These are phyloP conservation scores for Valencia hispanica DNA, from an alignment of 2,797 vertebrate genomes.

Conservation along the genomic window DNA sequence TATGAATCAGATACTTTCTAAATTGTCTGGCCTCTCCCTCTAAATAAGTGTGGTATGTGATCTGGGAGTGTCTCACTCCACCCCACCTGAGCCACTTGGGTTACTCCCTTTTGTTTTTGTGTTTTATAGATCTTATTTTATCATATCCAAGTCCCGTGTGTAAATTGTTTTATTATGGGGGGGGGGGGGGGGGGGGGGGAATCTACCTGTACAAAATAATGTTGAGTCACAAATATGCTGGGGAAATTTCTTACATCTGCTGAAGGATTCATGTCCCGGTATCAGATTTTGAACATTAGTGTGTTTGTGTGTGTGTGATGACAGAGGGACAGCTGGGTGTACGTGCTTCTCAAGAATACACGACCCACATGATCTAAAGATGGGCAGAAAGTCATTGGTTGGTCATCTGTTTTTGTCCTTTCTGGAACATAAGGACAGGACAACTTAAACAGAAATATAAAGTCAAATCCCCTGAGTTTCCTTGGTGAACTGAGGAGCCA, in stretches of 20 bases:
- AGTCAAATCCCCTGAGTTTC: neutral
- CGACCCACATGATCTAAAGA: constrained; percentile 59
- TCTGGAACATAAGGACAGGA: constrained; percentile 15
- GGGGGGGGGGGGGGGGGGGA: neutral
- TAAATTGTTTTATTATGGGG: constrained; percentile 10
- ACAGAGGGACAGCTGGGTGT: constrained; percentile 75
- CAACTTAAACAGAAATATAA: neutral
- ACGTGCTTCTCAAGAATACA: constrained; percentile 33
- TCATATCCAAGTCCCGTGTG: neutral
- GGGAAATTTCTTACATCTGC: constrained; percentile 23
- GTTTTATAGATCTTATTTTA: constrained; percentile 18
- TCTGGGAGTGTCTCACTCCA: constrained; percentile 46
- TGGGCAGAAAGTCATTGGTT: constrained; percentile 26
- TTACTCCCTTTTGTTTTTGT: constrained; percentile 30
- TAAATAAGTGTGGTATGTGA: constrained; percentile 56
- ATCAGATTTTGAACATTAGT: constrained; percentile 37
- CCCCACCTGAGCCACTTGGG: constrained; percentile 46
- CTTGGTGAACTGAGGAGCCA: constrained; percentile 3
- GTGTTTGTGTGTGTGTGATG: constrained; percentile 57
- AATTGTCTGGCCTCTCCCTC: constrained; percentile 58
- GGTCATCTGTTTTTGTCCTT: constrained; percentile 27
- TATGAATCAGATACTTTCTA: constrained; percentile 69
- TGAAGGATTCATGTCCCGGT: constrained; percentile 6
- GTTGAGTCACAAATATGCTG: constrained; percentile 4
- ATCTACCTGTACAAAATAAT: constrained; percentile 7